phyloP scores from a whole-genome alignment of 2,888 invertebrate genomes.

The Seira sanloemensis region DNA sequence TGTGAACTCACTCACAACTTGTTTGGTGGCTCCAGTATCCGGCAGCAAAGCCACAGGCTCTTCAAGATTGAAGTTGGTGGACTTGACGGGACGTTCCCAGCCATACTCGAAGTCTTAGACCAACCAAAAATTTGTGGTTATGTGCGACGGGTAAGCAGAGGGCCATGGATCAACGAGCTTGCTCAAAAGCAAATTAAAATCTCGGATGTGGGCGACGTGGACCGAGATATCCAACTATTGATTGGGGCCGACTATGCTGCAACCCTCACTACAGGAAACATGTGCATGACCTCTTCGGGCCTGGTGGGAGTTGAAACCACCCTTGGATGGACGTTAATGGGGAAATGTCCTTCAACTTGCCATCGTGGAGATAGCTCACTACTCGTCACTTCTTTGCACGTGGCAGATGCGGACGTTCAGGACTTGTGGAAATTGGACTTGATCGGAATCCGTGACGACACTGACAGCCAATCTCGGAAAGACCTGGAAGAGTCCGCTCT shows the following conservation, averaged over 20 bases:
- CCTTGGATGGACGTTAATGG: constrained; percentile 54
- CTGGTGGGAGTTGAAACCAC: constrained; percentile 32
- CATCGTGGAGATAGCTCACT: neutral
- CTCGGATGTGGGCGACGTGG: constrained; percentile 2
- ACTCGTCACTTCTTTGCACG: neutral
- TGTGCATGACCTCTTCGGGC: neutral
- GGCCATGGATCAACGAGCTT: constrained; percentile 17
- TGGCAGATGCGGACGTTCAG: neutral
- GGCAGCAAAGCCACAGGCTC: no score
- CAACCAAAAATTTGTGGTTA: no score
- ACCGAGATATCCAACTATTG: constrained; percentile 16
- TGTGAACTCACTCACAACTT: constrained; percentile 64
- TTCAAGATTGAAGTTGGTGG: no score
- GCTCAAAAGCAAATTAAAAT: neutral
- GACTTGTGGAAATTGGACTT: constrained; percentile 53
- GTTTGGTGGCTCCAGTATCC: constrained; percentile 72
- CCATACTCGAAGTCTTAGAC: no score
- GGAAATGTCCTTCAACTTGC: neutral
- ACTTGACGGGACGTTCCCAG: no score
- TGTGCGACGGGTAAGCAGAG: no score
- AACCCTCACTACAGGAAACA: constrained; percentile 25
- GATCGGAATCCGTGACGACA: constrained; percentile 48
- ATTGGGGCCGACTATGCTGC: constrained; percentile 33
- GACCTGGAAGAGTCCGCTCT: constrained; percentile 27
- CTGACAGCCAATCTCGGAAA: constrained; percentile 46